These are phyloP conservation scores for Entomobrya proxima DNA, from an alignment of 2,888 invertebrate species.

Conservation along the genomic window DNA sequence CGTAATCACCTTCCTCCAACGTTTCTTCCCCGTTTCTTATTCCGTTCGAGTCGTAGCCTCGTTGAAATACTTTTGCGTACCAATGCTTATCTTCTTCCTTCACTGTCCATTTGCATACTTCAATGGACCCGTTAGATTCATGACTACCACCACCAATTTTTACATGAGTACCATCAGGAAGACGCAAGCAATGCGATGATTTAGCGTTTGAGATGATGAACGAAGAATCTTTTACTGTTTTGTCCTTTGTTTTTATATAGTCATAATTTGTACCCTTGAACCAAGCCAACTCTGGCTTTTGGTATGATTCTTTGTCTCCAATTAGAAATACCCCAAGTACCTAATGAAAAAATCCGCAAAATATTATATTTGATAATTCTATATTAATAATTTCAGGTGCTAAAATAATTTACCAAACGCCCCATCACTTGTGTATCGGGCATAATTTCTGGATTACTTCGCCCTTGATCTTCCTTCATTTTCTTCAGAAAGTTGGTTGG, in stretches of 20 bases:
- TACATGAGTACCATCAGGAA: conserved; percentile 13
- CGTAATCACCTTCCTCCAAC: conserved; percentile 9
- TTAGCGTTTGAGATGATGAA: background rate
- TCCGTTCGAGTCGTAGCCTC: conserved; percentile 19
- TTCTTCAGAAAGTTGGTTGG: background rate
- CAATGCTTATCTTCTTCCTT: background rate
- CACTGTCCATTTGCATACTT: background rate
- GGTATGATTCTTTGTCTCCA: conserved; percentile 7
- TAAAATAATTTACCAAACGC: background rate
- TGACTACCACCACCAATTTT: background rate
- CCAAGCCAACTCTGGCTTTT: conserved; percentile 6
- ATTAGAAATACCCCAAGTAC: conserved; percentile 28
- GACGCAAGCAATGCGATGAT: background rate
- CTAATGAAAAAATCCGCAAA: background rate
- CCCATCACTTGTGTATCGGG: background rate
- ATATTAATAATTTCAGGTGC: background rate
- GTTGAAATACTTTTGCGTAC: conserved; percentile 32
- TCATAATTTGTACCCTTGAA: conserved; percentile 26
- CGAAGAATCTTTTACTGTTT: conserved; percentile 13
- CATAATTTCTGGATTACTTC: background rate
- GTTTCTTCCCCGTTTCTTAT: background rate
- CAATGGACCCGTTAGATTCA: background rate
- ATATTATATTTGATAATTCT: background rate
- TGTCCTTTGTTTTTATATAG: conserved; percentile 11
- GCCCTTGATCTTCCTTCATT: conserved; percentile 19